Percentiles rank a stretch among this genome's conserved stretches.
phyloP scores from a whole-genome alignment of 2,888 invertebrate genomes.

The Sicus ferrugineus region DNA sequence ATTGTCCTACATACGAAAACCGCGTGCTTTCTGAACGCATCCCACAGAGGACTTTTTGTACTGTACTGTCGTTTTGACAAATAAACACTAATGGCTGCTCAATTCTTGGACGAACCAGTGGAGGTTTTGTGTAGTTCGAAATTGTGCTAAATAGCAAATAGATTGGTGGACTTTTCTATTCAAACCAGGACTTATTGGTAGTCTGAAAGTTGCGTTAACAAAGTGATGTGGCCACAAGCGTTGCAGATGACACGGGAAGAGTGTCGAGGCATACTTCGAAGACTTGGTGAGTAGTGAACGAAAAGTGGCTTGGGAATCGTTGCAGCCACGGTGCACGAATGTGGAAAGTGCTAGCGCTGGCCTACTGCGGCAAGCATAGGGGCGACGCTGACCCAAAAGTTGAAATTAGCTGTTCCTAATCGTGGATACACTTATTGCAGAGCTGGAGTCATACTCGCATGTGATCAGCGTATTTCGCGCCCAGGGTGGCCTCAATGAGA shows the following conservation, averaged over 20 bases:
- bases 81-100: slow-evolving; percentile 57
- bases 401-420: slow-evolving; percentile 6
- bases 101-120: slow-evolving; percentile 46
- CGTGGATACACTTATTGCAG: slow-evolving; percentile 66
- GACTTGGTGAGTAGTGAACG: slow-evolving; percentile 72
- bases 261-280: slow-evolving; percentile 85
- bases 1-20: slow-evolving; percentile 20
- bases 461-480: slow-evolving; percentile 91
- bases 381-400: background rate
- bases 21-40: slow-evolving; percentile 16
- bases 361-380: background rate
- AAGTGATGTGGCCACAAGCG: slow-evolving; percentile 61
- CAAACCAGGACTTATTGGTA: slow-evolving; percentile 19
- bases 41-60: slow-evolving; percentile 35
- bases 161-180: slow-evolving; percentile 44
- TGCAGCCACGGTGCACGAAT: slow-evolving; percentile 28
- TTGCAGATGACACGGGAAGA: slow-evolving; percentile 84
- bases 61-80: slow-evolving; percentile 51
- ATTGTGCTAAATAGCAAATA: slow-evolving; percentile 52
- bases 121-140: slow-evolving; percentile 48
- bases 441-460: slow-evolving; percentile 91
- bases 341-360: slow-evolving; percentile 20
- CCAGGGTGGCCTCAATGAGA: slow-evolving; percentile 85
- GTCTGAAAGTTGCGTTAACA: slow-evolving; percentile 40
- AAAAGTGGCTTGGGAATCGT: slow-evolving; percentile 27